Evolutionary conservation across 2,888 invertebrate genomes (phyloP), one percentile per base, ranked within the genome.

Genomic region (Erebia aethiops): DNA sequence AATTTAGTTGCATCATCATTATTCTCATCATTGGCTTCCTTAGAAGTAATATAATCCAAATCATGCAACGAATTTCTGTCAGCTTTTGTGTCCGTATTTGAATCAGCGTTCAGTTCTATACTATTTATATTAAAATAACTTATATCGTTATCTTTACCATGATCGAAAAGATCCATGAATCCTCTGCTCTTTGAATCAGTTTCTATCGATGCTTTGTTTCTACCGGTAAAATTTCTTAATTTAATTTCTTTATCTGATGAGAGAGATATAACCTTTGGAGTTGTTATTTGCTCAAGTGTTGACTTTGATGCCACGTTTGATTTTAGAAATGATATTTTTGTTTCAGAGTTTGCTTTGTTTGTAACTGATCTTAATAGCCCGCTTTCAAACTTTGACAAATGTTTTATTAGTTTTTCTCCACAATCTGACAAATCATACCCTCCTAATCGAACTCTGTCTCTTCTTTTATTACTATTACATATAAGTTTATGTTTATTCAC

Each of bases 401-500:
- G 73, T 35, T 73, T 70, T n/a, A 79, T 58, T 1, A 78, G 69
- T 10, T 70, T 71, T 26, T 68, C 78, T 0, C 88, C 87, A 73
- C 91, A 91, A 1, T 83, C 69, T 41, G 77, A 84, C 51, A 90
- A 77, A 52, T 82, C 81, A 52, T 87, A 84, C 4, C 79, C 74
- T 1, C 87, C 87, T 2, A 90, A 60, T 56, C 77, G 74, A 1
- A 86, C 70, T 58, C 77, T 79, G 1, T 73, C 16, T 52, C 78
- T 74, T 43, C 76, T 77, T 14, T 56, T 63, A 1, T 81, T 84
- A 10, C 82, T 84, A 57, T 86, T 90, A 67, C 91, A 91, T 1
- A 88, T 76, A 2, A 91, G 78, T 78, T 85, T 88, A 68, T 86
- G 86, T 77, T 81, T 77, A 10, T 82, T 81, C 1, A 84, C 70